Base-by-base conservation (phyloP, 2,797 vertebrate species). In the Sandelia bainsii region DNA sequence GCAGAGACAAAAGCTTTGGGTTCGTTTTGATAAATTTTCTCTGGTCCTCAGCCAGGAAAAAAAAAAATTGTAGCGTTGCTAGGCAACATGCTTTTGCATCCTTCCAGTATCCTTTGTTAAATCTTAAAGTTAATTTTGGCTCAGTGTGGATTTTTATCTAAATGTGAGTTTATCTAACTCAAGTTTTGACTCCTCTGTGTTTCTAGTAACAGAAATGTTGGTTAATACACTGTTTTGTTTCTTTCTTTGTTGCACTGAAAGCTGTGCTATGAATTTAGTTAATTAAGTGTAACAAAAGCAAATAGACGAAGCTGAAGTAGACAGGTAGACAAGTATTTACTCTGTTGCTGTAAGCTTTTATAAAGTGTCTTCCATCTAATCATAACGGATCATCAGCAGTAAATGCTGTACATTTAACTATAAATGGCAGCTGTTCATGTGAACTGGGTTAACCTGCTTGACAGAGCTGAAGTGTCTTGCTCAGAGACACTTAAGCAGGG, bases 51-150 rank as follows among this genome's bases (percentile, higher is more conserved):
- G 58, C 59, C 66, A 75, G 48, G 37, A 60, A 66, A 63, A 59
- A 58, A n/a, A 44, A 42, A 37, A 34, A 50, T 60, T 54, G 75
- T 23, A 39, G 23, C 5, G 63, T 89, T 84, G 81, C 85, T 63
- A 72, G 62, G 80, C 83, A 86, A 81, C 81, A 67, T 70, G 42
- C 7, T 73, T 77, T 73, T 79, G 45, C 62, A 74, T 77, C 66
- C 69, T 52, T 75, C 44, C 29, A 58, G 42, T 64, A 73, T 73
- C 60, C 66, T 77, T 72, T 73, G 70, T 83, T 48, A 59, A 75
- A 77, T 72, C 40, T 53, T 63, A 52, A 72, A 63, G 58, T 79
- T 73, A 6, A 48, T 64, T 65, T 72, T 65, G 49, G 23, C 54
- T 53, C 39, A 34, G 51, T 53, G 37, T 49, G 17, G 25, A 63